Conservation (phyloP, 2,888 invertebrate genomes). For the Trissolcus japonicus region DNA sequence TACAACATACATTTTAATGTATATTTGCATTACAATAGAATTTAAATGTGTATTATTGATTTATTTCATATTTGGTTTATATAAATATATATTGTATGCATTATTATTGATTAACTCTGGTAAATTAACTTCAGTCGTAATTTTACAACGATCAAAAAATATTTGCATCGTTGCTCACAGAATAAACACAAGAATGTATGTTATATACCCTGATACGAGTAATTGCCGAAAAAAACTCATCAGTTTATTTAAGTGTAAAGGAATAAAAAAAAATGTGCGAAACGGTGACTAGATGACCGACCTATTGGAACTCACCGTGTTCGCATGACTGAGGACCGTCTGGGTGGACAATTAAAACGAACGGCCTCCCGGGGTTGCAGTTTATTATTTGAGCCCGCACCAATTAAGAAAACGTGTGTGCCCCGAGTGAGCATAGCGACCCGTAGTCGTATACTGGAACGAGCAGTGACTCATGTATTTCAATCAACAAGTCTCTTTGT, state of each 20-base stretch:
- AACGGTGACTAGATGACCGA: conserved; percentile 28
- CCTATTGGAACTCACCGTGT: conserved; percentile 37
- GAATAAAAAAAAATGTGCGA: not conserved
- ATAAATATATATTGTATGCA: no score
- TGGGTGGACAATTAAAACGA: conserved; percentile 71
- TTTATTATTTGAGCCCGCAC: conserved; percentile 71
- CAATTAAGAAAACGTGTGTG: conserved; percentile 67
- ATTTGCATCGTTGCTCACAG: no score
- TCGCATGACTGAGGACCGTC: conserved; percentile 61
- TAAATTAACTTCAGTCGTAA: no score
- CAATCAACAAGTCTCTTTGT: conserved; percentile 59
- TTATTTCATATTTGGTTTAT: no score
- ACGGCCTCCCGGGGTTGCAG: conserved; percentile 62
- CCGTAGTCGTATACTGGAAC: conserved; percentile 69
- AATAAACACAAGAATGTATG: no score
- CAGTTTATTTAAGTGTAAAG: not conserved
- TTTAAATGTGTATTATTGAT: not conserved
- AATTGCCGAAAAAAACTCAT: not conserved
- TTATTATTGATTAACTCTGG: no score
- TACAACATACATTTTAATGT: not conserved
- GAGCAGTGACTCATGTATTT: conserved; percentile 68
- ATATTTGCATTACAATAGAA: not conserved
- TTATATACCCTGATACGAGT: not conserved
- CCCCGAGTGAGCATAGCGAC: conserved; percentile 66
- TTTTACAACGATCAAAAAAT: no score